These are phyloP conservation scores for Trissolcus japonicus DNA, from an alignment of 2,888 invertebrate genomes.

Conservation along the genomic window DNA sequence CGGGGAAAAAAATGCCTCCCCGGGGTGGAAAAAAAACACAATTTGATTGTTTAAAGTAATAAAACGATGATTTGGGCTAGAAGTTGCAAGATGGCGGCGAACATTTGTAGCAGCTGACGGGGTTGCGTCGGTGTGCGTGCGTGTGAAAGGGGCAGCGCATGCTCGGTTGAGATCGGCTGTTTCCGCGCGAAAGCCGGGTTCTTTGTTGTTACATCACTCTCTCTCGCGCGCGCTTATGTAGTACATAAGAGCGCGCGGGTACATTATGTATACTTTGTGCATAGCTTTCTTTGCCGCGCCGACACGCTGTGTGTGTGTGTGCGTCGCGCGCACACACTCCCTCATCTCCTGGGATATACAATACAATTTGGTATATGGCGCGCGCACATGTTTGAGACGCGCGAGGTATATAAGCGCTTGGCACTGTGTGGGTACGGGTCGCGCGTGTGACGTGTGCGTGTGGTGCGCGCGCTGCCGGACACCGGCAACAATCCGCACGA, in stretches of 20 bases:
- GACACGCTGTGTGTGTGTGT: conserved; percentile 40
- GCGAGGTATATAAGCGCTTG: not conserved
- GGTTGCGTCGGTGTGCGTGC: conserved; percentile 32
- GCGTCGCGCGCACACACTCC: not conserved
- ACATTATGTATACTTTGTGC: conserved; percentile 61
- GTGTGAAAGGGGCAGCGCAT: conserved; percentile 44
- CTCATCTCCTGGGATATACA: not conserved
- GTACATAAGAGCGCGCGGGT: conserved; percentile 60
- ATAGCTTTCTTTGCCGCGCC: conserved; percentile 58
- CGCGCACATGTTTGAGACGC: conserved; percentile 6
- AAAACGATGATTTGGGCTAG: conserved; percentile 57
- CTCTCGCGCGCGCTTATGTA: conserved; percentile 62
- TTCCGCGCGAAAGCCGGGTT: conserved; percentile 66
- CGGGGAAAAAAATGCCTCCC: not conserved
- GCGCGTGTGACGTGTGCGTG: conserved; percentile 26
- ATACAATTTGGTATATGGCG: too few relatives aligned
- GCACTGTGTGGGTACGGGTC: conserved; percentile 1
- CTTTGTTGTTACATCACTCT: conserved; percentile 73
- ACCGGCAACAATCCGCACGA: conserved; percentile 45
- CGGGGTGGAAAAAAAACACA: not conserved
- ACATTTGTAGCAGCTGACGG: conserved; percentile 67
- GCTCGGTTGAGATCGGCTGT: conserved; percentile 63
- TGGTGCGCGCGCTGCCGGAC: conserved; percentile 40
- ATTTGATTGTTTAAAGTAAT: conserved; percentile 42
- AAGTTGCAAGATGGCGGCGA: conserved; percentile 73